Base-by-base conservation (phyloP, 64 coral and sea anemone genomes). In the Exaiptasia diaphana region DNA sequence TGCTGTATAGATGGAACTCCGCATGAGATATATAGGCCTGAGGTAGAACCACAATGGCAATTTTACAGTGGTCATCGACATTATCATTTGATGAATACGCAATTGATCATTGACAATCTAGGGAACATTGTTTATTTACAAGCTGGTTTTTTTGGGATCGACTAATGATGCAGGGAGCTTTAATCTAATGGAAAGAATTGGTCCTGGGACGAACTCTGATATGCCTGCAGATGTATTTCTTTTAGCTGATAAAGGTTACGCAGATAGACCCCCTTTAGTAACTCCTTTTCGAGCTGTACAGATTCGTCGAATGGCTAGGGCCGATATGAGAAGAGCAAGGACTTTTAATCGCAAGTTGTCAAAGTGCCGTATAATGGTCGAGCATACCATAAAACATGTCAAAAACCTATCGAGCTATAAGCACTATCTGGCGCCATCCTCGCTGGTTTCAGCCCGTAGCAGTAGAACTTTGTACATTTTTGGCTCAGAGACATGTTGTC, bases 61-160 rank as follows among this genome's bases (percentile, higher is more conserved):
- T 62, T 79, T 79, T 60, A 62, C 37, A 79, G 76, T 57, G 50
- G 76, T 21, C 32, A 60, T 37, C 53, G 9, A 7, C 76, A 79
- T 79, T 79, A 79, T 62, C 76, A 58, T 40, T 11, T 78, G 50
- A 78, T 78, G 75, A 78, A 78, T 61, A 78, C 75, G 12, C 75
- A 78, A 36, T 27, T 79, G 2, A 42, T 61, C 7, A 35, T 61
- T 23, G 76, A 82, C 48, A 82, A 82, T 35, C 27, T 21, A 22
- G 79, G 60, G n/a, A 82, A 82, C 33, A 82, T 82, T 49, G 58
- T 82, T 67, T 68, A 68, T 50, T 39, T 82, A 5, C 79, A 82
- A 50, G 58, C 61, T 25, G 79, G 79, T 12, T 82, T 82, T 38
- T n/a, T 48, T 82, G 17, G 79, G 79, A 10, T 50, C 39, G 18